phyloP scores from a whole-genome alignment of 2,888 invertebrate genomes.

The Tipula lateralis region DNA sequence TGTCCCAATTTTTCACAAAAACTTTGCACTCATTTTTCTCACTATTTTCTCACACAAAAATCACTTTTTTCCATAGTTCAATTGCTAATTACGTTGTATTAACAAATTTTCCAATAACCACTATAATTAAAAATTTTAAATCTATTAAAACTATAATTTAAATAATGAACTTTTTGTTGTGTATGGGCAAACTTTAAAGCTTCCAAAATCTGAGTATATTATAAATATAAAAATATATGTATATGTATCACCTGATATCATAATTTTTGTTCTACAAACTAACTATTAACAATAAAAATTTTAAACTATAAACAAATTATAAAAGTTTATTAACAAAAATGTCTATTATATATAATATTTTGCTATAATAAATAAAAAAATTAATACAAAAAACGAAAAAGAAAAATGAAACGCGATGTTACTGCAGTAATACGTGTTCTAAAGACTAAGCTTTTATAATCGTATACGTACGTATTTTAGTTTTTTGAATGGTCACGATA shows the following conservation, averaged over 20 bases:
- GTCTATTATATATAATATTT: too few relatives aligned
- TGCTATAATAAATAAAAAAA: neutral
- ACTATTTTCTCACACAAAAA: neutral
- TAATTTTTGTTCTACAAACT: neutral
- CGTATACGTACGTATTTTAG: neutral
- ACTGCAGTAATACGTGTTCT: slow-evolving; percentile 27
- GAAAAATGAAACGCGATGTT: slow-evolving; percentile 20
- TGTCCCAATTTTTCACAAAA: neutral
- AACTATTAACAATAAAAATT: neutral
- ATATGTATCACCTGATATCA: neutral
- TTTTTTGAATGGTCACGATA: slow-evolving; percentile 15
- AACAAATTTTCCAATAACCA: neutral
- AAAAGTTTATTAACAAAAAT: neutral
- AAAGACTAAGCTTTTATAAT: neutral
- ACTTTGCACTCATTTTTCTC: neutral
- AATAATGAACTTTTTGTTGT: neutral
- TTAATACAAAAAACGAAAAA: slow-evolving; percentile 20
- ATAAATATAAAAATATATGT: neutral
- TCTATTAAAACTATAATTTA: neutral
- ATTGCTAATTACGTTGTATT: neutral
- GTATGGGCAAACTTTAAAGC: neutral
- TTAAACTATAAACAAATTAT: neutral
- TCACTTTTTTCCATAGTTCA: neutral
- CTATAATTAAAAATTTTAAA: neutral
- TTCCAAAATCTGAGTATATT: neutral